Conservation (phyloP, 64 coral and sea anemone genomes). For the Montipora efflorescens region DNA sequence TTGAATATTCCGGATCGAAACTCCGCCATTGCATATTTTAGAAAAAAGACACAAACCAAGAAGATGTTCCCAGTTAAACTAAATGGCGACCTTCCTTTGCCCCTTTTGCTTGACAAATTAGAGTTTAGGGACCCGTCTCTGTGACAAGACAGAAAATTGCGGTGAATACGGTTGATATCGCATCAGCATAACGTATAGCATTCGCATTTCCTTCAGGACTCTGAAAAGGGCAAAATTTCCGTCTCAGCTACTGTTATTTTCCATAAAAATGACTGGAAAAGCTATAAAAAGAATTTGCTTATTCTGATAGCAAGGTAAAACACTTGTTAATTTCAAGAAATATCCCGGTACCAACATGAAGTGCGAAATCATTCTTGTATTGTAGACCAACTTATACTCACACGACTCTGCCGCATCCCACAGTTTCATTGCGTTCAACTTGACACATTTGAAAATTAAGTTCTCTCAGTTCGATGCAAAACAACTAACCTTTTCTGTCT, state of each 20-base stretch:
- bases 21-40: background rate
- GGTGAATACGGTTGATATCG: background rate
- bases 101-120: background rate
- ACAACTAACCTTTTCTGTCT: conserved; percentile 17
- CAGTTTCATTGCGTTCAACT: background rate
- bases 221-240: background rate
- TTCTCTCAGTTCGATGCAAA: background rate
- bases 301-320: background rate
- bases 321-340: too few relatives aligned
- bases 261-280: background rate
- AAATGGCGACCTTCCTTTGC: background rate
- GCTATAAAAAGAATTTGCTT: background rate
- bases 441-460: background rate
- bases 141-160: too few relatives aligned
- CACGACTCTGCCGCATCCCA: background rate
- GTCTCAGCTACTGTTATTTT: background rate
- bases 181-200: background rate
- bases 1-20: background rate
- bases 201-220: too few relatives aligned
- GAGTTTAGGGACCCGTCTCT: too few relatives aligned
- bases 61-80: background rate
- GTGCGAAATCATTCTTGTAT: background rate
- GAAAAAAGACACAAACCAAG: too few relatives aligned
- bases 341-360: too few relatives aligned
- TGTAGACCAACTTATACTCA: background rate